A percentile compares a stretch with the other conserved stretches of the same genome.
Evolutionary conservation across 2,113 vertebrate genomes (phyloP).

Genomic region (Barbus barbus): DNA sequence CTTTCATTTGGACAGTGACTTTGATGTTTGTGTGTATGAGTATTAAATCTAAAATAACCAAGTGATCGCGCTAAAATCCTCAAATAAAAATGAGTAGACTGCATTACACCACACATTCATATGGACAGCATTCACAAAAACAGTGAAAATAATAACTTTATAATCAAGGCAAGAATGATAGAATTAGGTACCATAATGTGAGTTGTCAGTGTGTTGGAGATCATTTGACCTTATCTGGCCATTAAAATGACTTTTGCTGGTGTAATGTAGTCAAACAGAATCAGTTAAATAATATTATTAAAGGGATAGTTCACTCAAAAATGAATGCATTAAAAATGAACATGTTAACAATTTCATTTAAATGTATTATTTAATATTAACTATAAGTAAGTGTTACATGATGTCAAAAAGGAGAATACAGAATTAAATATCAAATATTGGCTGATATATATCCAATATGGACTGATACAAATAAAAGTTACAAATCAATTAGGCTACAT

Average conservation of each 20-base stretch:
- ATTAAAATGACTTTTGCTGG: not conserved
- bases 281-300: not conserved
- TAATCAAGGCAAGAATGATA: not conserved
- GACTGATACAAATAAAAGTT: no score
- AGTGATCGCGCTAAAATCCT: constrained; percentile 7
- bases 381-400: not conserved
- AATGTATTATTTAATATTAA: no score
- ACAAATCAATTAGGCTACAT: not conserved
- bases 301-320: no score
- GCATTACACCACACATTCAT: not conserved
- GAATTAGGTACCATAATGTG: not conserved
- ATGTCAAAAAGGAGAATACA: not conserved
- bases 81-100: not conserved
- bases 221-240: not conserved
- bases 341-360: no score
- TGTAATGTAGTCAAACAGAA: not conserved
- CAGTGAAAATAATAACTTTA: not conserved
- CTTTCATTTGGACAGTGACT: not conserved
- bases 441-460: no score
- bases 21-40: not conserved
- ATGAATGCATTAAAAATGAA: no score
- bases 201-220: not conserved
- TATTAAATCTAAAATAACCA: not conserved
- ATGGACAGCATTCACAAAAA: not conserved
- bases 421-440: not conserved